phyloP scores from a whole-genome alignment of 2,888 invertebrate genomes.

The Rhopalosiphum nymphaeae region DNA sequence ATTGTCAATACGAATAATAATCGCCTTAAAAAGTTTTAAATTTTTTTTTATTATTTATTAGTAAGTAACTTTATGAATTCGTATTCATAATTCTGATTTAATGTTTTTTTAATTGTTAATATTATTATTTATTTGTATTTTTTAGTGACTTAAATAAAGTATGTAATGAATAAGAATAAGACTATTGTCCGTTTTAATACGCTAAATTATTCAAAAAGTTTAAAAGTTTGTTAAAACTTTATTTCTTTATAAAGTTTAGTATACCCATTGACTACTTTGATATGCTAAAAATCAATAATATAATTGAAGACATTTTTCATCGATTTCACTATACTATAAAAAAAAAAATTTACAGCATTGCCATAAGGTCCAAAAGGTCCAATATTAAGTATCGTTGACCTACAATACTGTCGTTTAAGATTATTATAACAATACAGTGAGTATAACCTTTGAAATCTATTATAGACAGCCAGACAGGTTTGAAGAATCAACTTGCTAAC shows the following conservation, averaged over 20 bases:
- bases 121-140: background rate
- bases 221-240: background rate
- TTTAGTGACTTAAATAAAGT: background rate
- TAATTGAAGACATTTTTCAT: background rate
- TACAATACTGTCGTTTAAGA: background rate
- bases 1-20: background rate
- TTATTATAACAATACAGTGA: background rate
- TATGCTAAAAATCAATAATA: background rate
- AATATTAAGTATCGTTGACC: background rate
- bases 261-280: background rate
- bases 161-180: background rate
- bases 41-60: background rate
- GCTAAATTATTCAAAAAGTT: background rate
- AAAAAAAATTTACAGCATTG: background rate
- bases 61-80: background rate
- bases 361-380: background rate
- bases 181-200: background rate
- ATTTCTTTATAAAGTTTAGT: background rate
- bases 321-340: background rate
- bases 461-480: background rate
- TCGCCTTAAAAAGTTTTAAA: background rate
- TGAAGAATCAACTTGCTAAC: background rate
- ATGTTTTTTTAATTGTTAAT: background rate
- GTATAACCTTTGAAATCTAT: background rate
- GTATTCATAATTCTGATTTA: background rate